Percentiles rank a stretch among this genome's conserved stretches.
phyloP scores from a whole-genome alignment of 2,113 vertebrate genomes.

The Callorhinus ursinus region DNA sequence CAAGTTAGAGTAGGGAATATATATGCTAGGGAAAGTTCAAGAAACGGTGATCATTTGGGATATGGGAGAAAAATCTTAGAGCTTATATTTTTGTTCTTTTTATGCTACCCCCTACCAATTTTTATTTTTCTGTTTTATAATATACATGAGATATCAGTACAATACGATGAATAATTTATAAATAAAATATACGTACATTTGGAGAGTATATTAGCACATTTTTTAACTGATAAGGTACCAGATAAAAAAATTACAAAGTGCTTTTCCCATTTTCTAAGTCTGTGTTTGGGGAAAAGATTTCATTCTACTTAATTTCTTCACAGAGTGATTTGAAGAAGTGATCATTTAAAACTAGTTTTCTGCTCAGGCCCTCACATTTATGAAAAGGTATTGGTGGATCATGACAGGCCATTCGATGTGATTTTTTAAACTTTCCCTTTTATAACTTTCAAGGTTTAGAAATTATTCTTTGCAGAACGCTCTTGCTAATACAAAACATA shows the following conservation, averaged over 20 bases:
- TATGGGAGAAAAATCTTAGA: constrained; percentile 1
- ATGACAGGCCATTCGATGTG: background rate
- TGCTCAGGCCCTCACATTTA: background rate
- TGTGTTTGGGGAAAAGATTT: background rate
- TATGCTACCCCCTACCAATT: background rate
- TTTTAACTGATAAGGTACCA: background rate
- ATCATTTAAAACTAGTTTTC: constrained; percentile 42
- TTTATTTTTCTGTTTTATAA: constrained; percentile 28
- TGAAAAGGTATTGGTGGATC: background rate
- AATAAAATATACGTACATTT: background rate
- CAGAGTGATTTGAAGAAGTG: background rate
- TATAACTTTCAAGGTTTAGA: background rate
- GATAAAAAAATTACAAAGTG: background rate
- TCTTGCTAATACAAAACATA: constrained; percentile 15
- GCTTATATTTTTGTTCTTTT: background rate
- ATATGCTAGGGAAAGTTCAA: background rate
- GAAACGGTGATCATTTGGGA: background rate
- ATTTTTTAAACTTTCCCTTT: background rate
- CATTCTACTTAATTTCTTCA: background rate
- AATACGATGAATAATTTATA: constrained; percentile 39
- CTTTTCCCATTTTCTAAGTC: background rate
- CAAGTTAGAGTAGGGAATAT: background rate
- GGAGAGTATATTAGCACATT: background rate
- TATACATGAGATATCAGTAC: background rate
- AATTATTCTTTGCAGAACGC: background rate